These are phyloP conservation scores for Sylvilagus floridanus DNA, from an alignment of 2,797 vertebrate genomes.

Conservation along the genomic window DNA sequence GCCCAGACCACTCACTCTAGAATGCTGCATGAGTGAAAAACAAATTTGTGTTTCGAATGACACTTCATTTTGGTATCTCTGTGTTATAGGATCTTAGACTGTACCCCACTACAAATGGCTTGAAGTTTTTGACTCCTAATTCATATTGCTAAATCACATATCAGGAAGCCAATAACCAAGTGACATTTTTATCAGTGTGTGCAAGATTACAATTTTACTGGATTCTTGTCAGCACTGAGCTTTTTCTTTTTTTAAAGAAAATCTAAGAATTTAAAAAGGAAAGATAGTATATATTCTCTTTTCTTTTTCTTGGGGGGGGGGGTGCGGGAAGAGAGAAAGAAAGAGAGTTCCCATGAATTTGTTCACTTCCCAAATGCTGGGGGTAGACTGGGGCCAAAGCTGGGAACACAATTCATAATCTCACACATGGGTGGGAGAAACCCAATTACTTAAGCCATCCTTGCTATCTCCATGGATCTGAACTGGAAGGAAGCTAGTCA, in stretches of 20 bases:
- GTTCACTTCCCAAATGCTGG: no score
- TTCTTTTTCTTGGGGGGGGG: no score
- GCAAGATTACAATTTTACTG: neutral
- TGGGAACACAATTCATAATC: no score
- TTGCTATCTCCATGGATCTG: no score
- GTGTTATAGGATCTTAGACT: neutral
- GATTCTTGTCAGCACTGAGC: neutral
- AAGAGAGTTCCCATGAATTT: no score
- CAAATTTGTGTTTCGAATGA: neutral
- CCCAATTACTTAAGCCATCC: no score
- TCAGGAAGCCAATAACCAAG: neutral
- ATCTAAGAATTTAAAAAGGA: neutral
- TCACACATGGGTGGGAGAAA: no score
- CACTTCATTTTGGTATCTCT: neutral
- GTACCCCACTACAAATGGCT: neutral
- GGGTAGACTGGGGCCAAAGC: no score
- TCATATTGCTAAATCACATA: neutral
- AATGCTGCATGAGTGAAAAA: neutral
- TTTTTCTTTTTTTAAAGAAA: neutral
- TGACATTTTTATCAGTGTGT: neutral
- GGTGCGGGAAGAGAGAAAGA: no score
- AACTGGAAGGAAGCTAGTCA: no score
- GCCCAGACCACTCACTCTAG: neutral
- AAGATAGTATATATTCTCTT: neutral
- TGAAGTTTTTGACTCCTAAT: neutral